phyloP scores from a whole-genome alignment of 2,888 invertebrate species.

The Xestia xanthographa region DNA sequence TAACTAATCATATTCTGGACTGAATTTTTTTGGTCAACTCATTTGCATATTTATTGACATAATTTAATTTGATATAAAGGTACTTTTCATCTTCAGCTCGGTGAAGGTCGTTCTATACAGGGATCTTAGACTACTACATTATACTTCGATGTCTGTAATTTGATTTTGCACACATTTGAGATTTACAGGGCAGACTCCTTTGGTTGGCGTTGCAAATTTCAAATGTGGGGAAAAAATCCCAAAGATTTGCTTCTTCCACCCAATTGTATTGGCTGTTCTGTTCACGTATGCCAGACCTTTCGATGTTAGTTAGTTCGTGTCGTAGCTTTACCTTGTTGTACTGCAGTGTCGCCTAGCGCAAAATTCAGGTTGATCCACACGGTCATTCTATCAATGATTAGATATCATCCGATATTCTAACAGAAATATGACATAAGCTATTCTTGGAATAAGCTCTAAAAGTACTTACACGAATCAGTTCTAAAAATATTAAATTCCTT shows the following conservation, averaged over 20 bases:
- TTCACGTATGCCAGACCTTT: not conserved
- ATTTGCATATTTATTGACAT: no score
- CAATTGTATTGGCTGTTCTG: not conserved
- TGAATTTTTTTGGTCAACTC: no score
- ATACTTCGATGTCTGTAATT: not conserved
- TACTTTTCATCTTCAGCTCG: no score
- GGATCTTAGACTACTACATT: no score
- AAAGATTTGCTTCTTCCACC: not conserved
- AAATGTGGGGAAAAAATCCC: not conserved
- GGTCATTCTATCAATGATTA: not conserved
- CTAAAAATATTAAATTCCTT: constrained; percentile 1
- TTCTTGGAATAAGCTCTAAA: not conserved
- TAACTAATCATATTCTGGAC: no score
- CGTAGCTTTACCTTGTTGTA: not conserved
- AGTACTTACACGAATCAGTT: not conserved
- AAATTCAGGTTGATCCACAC: not conserved
- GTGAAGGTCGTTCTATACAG: no score
- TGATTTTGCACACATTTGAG: no score
- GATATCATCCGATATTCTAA: not conserved
- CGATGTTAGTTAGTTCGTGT: not conserved
- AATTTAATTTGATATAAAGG: no score
- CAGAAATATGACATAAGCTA: not conserved
- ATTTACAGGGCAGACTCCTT: not conserved
- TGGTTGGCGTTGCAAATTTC: not conserved
- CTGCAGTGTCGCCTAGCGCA: not conserved